A percentile compares a stretch with the other conserved stretches of the same genome.
Conservation (phyloP, 2,113 vertebrate genomes). For the Hippocampus guttulatus region DNA sequence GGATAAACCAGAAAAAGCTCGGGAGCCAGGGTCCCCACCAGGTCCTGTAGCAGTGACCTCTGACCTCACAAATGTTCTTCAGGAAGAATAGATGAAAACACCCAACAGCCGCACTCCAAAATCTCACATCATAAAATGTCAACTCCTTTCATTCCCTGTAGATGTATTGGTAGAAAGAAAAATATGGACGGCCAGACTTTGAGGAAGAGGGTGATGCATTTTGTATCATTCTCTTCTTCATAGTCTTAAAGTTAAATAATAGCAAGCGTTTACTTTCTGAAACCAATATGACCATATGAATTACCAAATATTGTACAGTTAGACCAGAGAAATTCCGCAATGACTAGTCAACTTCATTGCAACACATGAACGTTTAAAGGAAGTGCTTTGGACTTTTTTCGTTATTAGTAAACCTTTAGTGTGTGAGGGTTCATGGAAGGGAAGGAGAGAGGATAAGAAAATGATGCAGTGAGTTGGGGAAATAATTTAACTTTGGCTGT, state of each 20-base stretch:
- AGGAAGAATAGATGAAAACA: neutral
- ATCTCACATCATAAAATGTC: neutral
- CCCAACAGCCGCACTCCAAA: neutral
- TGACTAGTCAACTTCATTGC: conserved; percentile 13
- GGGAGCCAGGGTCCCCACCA: neutral
- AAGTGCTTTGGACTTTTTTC: conserved; percentile 3
- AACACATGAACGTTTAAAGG: neutral
- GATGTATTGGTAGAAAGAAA: neutral
- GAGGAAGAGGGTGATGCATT: conserved; percentile 38
- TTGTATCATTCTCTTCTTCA: conserved; percentile 6
- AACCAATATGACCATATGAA: neutral
- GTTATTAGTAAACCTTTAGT: neutral
- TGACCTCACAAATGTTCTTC: conserved; percentile 1
- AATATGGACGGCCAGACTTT: neutral
- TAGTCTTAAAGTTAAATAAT: neutral
- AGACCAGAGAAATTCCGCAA: conserved; percentile 13
- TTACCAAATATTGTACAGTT: conserved; percentile 19
- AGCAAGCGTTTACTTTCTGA: neutral
- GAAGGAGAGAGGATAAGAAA: conserved; percentile 18
- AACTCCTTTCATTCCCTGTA: neutral
- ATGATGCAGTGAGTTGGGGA: conserved; percentile 32
- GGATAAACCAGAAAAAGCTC: neutral
- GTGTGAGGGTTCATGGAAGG: conserved; percentile 12
- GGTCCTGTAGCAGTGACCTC: neutral
- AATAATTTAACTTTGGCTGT: conserved; percentile 35